Base-by-base conservation (phyloP, 2,888 invertebrate genomes). In the Agrotis exclamationis region DNA sequence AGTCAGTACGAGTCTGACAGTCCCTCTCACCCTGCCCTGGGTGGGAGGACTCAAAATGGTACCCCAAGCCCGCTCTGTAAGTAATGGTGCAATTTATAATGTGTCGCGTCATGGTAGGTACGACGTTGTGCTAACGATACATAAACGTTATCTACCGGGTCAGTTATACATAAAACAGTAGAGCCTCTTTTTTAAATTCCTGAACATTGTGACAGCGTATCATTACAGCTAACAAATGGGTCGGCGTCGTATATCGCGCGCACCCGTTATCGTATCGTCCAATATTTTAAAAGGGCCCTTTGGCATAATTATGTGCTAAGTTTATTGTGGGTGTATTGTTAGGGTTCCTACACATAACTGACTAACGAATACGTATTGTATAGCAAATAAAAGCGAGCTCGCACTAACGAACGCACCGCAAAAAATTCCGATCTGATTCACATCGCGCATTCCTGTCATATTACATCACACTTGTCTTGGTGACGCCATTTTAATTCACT, bases 111-210 rank as follows among this genome's bases (percentile, higher is more conserved):
- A 54, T 11, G 24, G 28, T 53, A 39, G 45, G 16, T 33, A 9
- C 59, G 18, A 48, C 14, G 39, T 44, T 56, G 22, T 48, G 24
- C 20, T 63, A 71, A 39, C 39, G 47, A 54, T 14, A 39, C 24
- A 63, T 57, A 45, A 58, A 16, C 39, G 53, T 58, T 67, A 50
- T 63, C 58, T 28, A 7, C 18, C 2, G 16, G 16, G 13, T 18
- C 33, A 20, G 22, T 51, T 63, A 57, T 33, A 47, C 24, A 62
- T 50, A 22, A 70, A 44, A 63, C 24, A n/a, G 20, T 24, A 47
- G 14, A 48, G 50, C 22, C 20, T 50, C 39, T 22, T 74, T 22
- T 74, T 74, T 74, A 59, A 74, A 66, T 66, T 66, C 11, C 13
- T 33, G 33, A 48, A 18, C 45, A 65, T 54, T 28, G 64, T 59